phyloP scores from a whole-genome alignment of 53 echinoderm and acorn worm genomes.

The Stichopus horrens region DNA sequence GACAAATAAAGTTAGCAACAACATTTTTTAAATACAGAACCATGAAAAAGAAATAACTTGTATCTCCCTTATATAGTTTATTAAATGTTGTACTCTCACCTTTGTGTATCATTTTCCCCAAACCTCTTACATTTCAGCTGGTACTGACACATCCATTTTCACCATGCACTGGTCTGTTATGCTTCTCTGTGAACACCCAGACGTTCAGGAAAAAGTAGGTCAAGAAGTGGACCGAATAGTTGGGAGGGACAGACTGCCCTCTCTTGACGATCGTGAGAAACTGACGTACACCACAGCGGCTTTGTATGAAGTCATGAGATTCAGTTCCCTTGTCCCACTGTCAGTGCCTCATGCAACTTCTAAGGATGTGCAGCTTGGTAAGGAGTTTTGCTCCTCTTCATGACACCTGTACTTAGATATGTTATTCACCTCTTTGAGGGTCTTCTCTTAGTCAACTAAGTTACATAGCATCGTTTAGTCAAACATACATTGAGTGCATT shows the following conservation, averaged over 20 bases:
- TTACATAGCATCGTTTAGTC: no score
- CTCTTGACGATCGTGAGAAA: conserved; percentile 44
- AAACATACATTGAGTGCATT: no score
- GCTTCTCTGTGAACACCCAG: conserved; percentile 48
- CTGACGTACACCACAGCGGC: conserved; percentile 65
- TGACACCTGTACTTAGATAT: no score
- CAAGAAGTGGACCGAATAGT: conserved; percentile 62
- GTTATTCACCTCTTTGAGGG: no score
- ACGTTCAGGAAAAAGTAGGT: no score
- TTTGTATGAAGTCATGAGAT: conserved; percentile 55
- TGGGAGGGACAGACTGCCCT: conserved; percentile 57
- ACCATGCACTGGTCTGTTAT: conserved; percentile 63
- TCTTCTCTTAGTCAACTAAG: no score
- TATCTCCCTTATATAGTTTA: no score
- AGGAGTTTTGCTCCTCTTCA: background rate
- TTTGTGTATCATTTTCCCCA: no score
- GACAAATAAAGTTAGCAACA: no score
- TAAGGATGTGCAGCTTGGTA: conserved; percentile 53
- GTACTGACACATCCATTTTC: conserved; percentile 63
- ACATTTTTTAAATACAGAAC: no score
- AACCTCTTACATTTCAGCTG: conserved; percentile 47
- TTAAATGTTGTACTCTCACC: no score
- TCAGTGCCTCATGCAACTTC: conserved; percentile 56
- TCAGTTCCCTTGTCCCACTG: conserved; percentile 46
- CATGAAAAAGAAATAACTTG: no score